Base-by-base conservation (phyloP, 1,140 invertebrate species). In the Diplogasteroides magnus region DNA sequence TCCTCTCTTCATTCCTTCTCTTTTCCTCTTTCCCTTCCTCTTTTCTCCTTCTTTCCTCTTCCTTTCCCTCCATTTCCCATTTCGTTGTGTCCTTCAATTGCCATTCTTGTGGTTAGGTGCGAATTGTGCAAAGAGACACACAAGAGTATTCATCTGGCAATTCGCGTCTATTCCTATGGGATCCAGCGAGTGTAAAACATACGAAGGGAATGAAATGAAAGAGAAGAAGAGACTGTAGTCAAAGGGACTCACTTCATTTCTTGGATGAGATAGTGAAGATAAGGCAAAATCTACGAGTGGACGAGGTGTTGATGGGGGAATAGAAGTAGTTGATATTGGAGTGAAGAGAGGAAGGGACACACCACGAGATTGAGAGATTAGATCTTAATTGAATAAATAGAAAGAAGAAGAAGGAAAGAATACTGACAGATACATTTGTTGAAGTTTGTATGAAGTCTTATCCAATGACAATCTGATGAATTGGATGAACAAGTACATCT, bases 381-480 rank as follows among this genome's bases (percentile, higher is more conserved):
- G 64, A 29, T 69, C 68, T 74, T 29, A 59, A 68, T 27, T 29
- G 15, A n/a, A 26, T n/a, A n/a, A 31, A 62, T 64, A 28, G 59
- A 14, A 66, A 14, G 61, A 68, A 25, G 26, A 14, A 23, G 28
- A 64, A 28, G 26, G 23, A 67, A 62, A 56, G 67, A 25, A 31
- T 63, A 69, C 66, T 74, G 19, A 81, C 77, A 81, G 23, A 81
- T 81, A 75, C 79, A 81, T 66, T 81, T 81, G 60, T 81, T 81
- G 64, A 82, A 81, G 63, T 79, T 81, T 14, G 79, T 81, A 58
- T 81, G 79, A 23, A 81, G 68, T 19, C 79, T 63, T 70, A 81
- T 81, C 80, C 79, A 81, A 65, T 81, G 79, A 31, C 79, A 81
- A 67, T 81, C 79, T 2, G 78, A 81, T 32, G 77, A 77, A 60